These are phyloP conservation scores for Premnoplex brunnescens DNA, from an alignment of 2,797 vertebrate species.

Conservation along the genomic window DNA sequence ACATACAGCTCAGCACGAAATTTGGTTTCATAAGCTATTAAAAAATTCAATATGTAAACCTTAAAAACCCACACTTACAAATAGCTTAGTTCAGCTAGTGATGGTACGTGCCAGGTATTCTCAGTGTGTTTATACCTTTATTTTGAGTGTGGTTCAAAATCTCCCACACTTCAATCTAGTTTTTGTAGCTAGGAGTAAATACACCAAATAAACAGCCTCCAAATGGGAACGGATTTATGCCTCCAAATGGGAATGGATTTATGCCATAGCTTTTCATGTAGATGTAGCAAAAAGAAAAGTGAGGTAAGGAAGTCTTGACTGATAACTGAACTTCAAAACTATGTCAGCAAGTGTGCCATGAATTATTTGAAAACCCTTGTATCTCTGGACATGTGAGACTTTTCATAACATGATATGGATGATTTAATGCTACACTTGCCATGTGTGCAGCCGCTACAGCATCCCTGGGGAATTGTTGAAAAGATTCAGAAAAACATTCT, in stretches of 20 bases:
- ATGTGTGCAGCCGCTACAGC: not conserved
- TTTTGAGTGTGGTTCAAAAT: conserved; percentile 17
- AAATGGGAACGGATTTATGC: conserved; percentile 3
- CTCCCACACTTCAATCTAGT: not conserved
- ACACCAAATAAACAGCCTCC: not conserved
- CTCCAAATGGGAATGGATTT: not conserved
- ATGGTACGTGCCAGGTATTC: conserved; percentile 13
- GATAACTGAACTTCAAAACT: not conserved
- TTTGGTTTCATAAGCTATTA: not conserved
- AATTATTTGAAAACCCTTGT: not conserved
- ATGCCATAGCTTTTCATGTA: not conserved
- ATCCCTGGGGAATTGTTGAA: not conserved
- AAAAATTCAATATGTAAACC: conserved; percentile 7
- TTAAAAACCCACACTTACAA: not conserved
- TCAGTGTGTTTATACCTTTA: conserved; percentile 12
- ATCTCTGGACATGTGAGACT: not conserved
- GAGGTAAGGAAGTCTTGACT: not conserved
- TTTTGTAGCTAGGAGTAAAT: conserved; percentile 16
- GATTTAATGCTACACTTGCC: not conserved
- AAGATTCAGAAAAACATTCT: not conserved
- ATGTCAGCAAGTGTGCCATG: not conserved
- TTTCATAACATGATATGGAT: not conserved
- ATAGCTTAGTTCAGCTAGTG: not conserved
- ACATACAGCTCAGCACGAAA: not conserved
- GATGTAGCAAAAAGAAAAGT: not conserved